Conservation (phyloP, 1,140 invertebrate species). For the Orius laevigatus region DNA sequence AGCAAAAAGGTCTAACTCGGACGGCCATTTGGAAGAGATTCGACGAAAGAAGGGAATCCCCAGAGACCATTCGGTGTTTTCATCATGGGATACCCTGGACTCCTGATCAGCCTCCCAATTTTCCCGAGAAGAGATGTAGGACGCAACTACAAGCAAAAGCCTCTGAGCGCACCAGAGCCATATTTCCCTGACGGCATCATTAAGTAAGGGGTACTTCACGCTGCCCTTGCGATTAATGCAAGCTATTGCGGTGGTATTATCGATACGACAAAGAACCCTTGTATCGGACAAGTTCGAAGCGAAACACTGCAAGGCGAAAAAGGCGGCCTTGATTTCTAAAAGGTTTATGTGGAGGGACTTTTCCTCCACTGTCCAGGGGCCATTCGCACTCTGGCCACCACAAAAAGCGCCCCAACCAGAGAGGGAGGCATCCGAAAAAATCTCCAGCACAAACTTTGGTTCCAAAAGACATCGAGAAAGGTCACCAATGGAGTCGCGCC, state of each 20-base stretch:
- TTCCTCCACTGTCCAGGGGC: not conserved
- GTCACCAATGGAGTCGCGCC: too few species aligned
- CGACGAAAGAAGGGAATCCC: not conserved
- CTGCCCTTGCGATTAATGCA: not conserved
- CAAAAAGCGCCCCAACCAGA: not conserved
- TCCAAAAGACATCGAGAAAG: not conserved
- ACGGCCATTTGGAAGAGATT: not conserved
- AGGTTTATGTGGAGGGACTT: not conserved
- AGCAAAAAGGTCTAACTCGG: not conserved
- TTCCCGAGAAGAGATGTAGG: not conserved
- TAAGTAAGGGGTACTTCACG: not conserved
- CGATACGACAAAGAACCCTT: not conserved
- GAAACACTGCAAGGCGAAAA: not conserved
- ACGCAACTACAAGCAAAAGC: not conserved
- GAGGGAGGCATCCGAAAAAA: not conserved
- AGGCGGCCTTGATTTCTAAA: not conserved
- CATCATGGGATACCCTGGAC: not conserved
- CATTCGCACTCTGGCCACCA: not conserved
- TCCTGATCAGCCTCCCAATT: not conserved
- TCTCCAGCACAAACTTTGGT: not conserved
- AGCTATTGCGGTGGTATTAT: conserved; percentile 2
- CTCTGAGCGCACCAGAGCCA: not conserved
- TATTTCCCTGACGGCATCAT: not conserved
- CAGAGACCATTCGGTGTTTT: not conserved
- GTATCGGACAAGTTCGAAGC: not conserved